Evolutionary conservation across 2,888 invertebrate species (phyloP), one percentile per base, ranked within the genome.

Genomic region (Napeogenes inachia): DNA sequence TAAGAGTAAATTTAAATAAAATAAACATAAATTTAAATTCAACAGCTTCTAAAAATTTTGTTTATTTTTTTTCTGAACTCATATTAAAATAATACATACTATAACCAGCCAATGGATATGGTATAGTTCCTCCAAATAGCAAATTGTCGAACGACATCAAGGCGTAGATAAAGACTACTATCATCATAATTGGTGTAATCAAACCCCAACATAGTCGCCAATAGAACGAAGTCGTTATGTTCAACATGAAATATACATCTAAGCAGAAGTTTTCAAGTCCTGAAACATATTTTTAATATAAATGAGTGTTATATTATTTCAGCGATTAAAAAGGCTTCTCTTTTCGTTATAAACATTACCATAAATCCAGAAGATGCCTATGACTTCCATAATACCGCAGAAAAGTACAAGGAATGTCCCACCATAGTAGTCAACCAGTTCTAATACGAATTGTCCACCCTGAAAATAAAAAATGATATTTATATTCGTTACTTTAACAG

Each of bases 151-250:
- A 92, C 0, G 92, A 92, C 0, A 87, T 78, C 45, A 95, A 82
- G 4, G 95, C 95, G 76, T 95, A 96, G 8, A 95, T 73, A 71
- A 96, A 92, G 58, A 96, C 95, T 0, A 92, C 76, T 4, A 93
- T 84, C 91, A 96, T 93, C 64, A 95, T 87, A 0, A 92, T 72
- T 0, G 97, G 97, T 2, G 95, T 95, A 54, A 96, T 79, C 8
- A 95, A 56, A 0, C 92, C 92, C 97, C 97, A 97, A 70, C 95
- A 96, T 46, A 94, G 70, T 65, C 95, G 92, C 96, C 96, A 97
- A 78, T 96, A 97, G 45, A 93, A 72, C 2, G 94, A 92, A 0
- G 80, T 93, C 78, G 93, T 93, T 42, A 89, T 90, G 30, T 93
- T 93, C 71, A 95, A 82, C 97, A 97, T 97, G 78, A 94, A 97